Conservation (phyloP, 2,888 invertebrate genomes). For the Cancer borealis region DNA sequence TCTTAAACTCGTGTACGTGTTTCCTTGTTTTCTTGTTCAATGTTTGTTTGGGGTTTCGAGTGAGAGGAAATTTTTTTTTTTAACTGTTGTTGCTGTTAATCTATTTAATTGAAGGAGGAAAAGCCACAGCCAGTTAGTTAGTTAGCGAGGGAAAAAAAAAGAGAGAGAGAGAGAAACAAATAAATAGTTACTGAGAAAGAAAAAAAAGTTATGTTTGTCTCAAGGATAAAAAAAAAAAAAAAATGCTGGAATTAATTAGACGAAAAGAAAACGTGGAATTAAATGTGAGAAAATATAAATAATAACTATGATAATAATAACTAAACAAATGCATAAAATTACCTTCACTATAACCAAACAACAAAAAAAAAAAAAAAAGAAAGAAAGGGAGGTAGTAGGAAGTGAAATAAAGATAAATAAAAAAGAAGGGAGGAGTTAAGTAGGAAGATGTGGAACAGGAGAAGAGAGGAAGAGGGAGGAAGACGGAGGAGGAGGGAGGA, state of each 20-base stretch:
- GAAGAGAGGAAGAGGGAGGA: neutral
- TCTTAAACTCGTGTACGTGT: neutral
- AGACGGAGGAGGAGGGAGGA: neutral
- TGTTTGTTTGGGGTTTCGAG: neutral
- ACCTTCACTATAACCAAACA: too few relatives aligned
- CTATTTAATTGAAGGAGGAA: neutral
- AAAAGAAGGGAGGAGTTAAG: neutral
- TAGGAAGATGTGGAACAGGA: too few relatives aligned
- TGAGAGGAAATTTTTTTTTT: neutral
- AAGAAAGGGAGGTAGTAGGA: neutral
- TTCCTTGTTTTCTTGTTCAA: neutral
- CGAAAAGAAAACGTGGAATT: too few relatives aligned
- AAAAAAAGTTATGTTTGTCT: too few relatives aligned
- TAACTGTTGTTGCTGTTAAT: neutral
- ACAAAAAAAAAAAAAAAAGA: neutral
- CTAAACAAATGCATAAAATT: too few relatives aligned
- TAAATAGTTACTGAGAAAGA: too few relatives aligned
- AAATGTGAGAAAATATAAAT: too few relatives aligned
- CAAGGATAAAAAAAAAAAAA: too few relatives aligned
- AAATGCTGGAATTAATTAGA: too few relatives aligned
- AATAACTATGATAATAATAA: too few relatives aligned
- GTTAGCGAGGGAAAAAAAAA: too few relatives aligned
- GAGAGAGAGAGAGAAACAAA: too few relatives aligned
- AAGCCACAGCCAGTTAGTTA: neutral
- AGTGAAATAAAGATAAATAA: neutral